Base-by-base conservation (phyloP, 1,140 invertebrate species). In the Hypothenemus hampei region DNA sequence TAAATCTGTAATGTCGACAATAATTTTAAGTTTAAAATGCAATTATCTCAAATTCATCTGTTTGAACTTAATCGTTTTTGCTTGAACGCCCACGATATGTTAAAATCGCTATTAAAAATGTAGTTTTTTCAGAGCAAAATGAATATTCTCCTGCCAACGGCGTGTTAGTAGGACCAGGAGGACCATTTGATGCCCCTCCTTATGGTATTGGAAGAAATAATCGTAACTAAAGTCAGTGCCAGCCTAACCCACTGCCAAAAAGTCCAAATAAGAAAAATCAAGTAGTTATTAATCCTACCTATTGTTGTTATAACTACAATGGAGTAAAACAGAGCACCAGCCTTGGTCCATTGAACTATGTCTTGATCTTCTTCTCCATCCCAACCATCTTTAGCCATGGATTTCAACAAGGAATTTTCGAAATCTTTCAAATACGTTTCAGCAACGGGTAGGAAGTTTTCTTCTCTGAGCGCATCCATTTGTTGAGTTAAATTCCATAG, bases 281-380 rank as follows among this genome's bases (percentile, higher is more conserved):
- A n/a, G n/a, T n/a, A 31, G 4, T 39, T 8, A 39, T 18, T 18
- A 6, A 39, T 37, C 43, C 83, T 69, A 94, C 93, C 93, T 46
- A 96, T 97, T 16, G 93, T 97, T 1, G 93, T 97, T 65, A 97
- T 97, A 39, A 97, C 93, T 63, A 97, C 97, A 62, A 98, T 91
- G 53, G 91, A 96, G 74, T 98, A 98, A 72, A 97, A 94, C 3
- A 97, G 80, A 1, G 92, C 87, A 2, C 93, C 93, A 10, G 86
- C 82, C 65, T 93, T 90, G 1, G 89, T 92, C 91, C 91, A 94
- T 67, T 93, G 89, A 43, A 85, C 81, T 58, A 80, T 81, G 7
- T 81, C 75, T 5, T 76, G 74, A 58, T 85, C 83, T 72, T 95
- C 91, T 61, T 82, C 83, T 35, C 93, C 93, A 70, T 96, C 91